phyloP scores from a whole-genome alignment of 2,797 vertebrate species.

The Enteromius argenteus region DNA sequence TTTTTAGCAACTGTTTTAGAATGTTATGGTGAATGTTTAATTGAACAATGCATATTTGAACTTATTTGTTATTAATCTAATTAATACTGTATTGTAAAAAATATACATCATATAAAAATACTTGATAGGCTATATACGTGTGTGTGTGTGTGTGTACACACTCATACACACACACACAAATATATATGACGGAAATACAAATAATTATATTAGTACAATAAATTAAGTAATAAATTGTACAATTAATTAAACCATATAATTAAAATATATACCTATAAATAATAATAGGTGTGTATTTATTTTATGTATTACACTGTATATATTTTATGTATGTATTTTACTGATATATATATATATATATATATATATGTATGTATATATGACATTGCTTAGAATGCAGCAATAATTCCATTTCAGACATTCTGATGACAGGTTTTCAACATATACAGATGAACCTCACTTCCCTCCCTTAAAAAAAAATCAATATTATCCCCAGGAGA shows the following conservation, averaged over 20 bases:
- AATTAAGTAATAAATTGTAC: neutral
- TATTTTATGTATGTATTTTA: neutral
- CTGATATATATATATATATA: neutral
- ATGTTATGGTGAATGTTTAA: too few species aligned
- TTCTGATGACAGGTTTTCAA: constrained; percentile 53
- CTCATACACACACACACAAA: neutral
- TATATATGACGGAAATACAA: neutral
- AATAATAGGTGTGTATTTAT: neutral
- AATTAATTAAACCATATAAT: neutral
- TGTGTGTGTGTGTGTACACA: too few species aligned
- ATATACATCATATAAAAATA: neutral
- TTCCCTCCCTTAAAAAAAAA: constrained; percentile 55
- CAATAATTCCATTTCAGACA: constrained; percentile 41
- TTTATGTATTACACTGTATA: neutral
- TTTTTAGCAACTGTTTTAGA: neutral
- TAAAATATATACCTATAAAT: neutral
- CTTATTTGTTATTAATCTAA: too few species aligned
- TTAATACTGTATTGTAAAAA: neutral
- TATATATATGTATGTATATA: neutral
- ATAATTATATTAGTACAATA: neutral
- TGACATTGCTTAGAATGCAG: constrained; percentile 52
- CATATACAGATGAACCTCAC: constrained; percentile 35
- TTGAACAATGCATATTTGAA: too few species aligned
- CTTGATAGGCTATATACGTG: too few species aligned
- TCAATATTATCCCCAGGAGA: constrained; percentile 41